phyloP scores from a whole-genome alignment of 2,113 vertebrate species.

The Morone saxatilis region DNA sequence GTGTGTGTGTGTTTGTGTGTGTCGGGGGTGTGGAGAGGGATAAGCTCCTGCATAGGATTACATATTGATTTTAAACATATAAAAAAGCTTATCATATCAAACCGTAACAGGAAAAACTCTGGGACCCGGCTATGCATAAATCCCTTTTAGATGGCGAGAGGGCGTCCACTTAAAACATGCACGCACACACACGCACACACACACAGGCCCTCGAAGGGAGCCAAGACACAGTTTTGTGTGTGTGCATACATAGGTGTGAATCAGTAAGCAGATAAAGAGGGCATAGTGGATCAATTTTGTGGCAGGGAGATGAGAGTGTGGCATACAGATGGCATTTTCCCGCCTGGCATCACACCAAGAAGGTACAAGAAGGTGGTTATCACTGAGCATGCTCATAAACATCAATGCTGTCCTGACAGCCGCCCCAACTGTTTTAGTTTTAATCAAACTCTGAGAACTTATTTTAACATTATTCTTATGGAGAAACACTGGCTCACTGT shows the following conservation, averaged over 20 bases:
- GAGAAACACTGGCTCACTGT: neutral
- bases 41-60: slow-evolving; percentile 99
- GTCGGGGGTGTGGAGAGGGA: slow-evolving; percentile 86
- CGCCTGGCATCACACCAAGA: slow-evolving; percentile 74
- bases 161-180: slow-evolving; percentile 91
- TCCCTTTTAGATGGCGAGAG: slow-evolving; percentile 92
- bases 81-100: slow-evolving; percentile 99
- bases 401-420: neutral
- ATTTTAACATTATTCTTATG: neutral
- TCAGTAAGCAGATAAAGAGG: slow-evolving; percentile 84
- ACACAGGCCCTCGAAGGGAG: slow-evolving; percentile 64
- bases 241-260: slow-evolving; percentile 74
- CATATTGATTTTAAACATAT: slow-evolving; percentile 99
- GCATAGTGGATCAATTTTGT: slow-evolving; percentile 92
- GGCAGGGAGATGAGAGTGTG: slow-evolving; percentile 88
- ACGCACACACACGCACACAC: slow-evolving; percentile 48
- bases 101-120: slow-evolving; percentile 93
- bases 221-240: slow-evolving; percentile 51
- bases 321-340: slow-evolving; percentile 81
- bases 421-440: neutral
- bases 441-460: neutral
- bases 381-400: slow-evolving; percentile 63
- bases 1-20: slow-evolving; percentile 57
- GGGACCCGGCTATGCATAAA: slow-evolving; percentile 96
- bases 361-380: slow-evolving; percentile 45